A percentile compares a stretch with the other conserved stretches of the same genome.
Evolutionary conservation across 2,113 vertebrate species (phyloP).

Genomic region (Amblyornis subalaris): DNA sequence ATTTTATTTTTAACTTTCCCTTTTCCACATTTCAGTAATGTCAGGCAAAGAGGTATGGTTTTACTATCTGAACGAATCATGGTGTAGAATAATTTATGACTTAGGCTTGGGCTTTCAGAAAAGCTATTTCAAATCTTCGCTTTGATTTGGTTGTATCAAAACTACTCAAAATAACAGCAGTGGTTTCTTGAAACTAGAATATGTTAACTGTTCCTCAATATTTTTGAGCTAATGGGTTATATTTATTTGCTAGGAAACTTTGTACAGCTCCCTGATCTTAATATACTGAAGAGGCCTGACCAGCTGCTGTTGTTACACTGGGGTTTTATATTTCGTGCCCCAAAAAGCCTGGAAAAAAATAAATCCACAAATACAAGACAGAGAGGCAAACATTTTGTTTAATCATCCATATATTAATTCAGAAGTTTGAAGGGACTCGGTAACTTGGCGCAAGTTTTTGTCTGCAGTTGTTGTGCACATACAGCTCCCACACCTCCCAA

Average conservation of each 20-base stretch:
- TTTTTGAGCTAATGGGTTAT: conserved; percentile 5
- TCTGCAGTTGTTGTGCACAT: neutral
- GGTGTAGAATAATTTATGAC: conserved; percentile 80
- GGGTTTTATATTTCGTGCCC: neutral
- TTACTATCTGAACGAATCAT: conserved; percentile 75
- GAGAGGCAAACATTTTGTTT: conserved; percentile 8
- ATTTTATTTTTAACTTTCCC: conserved; percentile 79
- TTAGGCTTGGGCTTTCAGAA: conserved; percentile 74
- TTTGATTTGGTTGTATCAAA: conserved; percentile 79
- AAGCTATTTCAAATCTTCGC: conserved; percentile 77
- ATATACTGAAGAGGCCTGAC: neutral
- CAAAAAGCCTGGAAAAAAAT: neutral
- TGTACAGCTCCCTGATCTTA: conserved; percentile 14
- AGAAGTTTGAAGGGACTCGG: conserved; percentile 33
- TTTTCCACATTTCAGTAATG: conserved; percentile 74
- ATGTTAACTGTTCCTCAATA: conserved; percentile 52
- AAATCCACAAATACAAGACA: neutral
- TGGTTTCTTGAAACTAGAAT: conserved; percentile 66
- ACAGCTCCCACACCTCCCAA: neutral
- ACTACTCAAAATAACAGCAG: conserved; percentile 74
- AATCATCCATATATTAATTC: neutral
- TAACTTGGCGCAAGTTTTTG: neutral
- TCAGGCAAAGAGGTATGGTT: conserved; percentile 76
- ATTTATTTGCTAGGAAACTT: conserved; percentile 59
- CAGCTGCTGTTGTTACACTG: neutral